Evolutionary conservation across 1,140 invertebrate species (phyloP).

Genomic region (Heliconius hewitsoni): DNA sequence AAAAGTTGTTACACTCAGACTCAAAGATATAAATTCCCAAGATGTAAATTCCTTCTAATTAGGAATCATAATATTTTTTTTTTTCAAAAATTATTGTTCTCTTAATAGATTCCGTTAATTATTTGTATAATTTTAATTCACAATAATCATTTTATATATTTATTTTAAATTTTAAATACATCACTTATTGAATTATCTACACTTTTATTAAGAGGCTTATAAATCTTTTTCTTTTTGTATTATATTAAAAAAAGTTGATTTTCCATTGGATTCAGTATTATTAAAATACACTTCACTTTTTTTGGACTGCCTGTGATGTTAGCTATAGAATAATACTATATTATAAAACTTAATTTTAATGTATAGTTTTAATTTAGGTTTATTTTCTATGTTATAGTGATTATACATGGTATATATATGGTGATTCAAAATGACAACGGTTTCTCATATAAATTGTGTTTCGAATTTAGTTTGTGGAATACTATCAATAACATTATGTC

Average conservation of each 20-base stretch:
- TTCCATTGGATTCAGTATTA: slow-evolving; percentile 32
- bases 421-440: not conserved
- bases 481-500: not conserved
- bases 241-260: not conserved
- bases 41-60: no score
- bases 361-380: slow-evolving; percentile 4
- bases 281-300: slow-evolving; percentile 30
- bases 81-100: no score
- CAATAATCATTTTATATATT: no score
- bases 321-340: slow-evolving; percentile 31
- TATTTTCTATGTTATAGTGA: not conserved
- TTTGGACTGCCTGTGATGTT: slow-evolving; percentile 38
- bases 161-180: not conserved
- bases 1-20: not conserved
- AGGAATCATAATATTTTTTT: no score
- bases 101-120: no score
- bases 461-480: not conserved
- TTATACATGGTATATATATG: not conserved
- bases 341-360: slow-evolving; percentile 16
- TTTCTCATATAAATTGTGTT: not conserved
- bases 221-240: not conserved
- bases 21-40: no score
- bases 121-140: no score
- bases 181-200: not conserved
- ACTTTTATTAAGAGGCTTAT: not conserved